These are phyloP conservation scores for Leptinotarsa tumamoca DNA, from an alignment of 2,888 invertebrate genomes.

Conservation along the genomic window DNA sequence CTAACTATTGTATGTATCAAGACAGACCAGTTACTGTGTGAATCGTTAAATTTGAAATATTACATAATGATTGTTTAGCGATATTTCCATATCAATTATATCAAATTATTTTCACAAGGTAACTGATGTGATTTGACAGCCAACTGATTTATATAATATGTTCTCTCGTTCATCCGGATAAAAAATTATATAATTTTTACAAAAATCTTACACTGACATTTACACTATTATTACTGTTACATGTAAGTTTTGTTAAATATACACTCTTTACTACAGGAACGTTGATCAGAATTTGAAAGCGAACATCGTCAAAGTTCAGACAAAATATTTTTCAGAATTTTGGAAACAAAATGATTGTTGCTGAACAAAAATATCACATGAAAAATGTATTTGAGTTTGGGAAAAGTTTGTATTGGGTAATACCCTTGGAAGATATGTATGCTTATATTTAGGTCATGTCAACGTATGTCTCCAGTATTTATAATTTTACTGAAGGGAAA, in stretches of 20 bases:
- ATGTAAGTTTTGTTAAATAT: constrained; percentile 45
- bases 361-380: not conserved
- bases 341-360: not conserved
- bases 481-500: too few species aligned
- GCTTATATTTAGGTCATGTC: too few species aligned
- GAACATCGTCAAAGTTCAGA: not conserved
- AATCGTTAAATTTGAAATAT: too few species aligned
- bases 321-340: not conserved
- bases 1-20: constrained; percentile 33
- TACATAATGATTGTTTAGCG: too few species aligned
- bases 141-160: not conserved
- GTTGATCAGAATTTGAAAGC: not conserved
- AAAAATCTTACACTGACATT: constrained; percentile 39
- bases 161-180: constrained; percentile 46
- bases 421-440: too few species aligned
- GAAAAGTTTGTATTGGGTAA: too few species aligned
- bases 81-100: too few species aligned
- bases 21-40: constrained; percentile 1
- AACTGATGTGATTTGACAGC: not conserved
- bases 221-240: constrained; percentile 44
- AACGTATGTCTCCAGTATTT: too few species aligned
- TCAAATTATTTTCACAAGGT: not conserved
- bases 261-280: constrained; percentile 6
- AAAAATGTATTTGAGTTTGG: too few species aligned
- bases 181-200: constrained; percentile 38